These are phyloP conservation scores for Sebastes melanostomus DNA, from an alignment of 2,797 vertebrate species.

Conservation along the genomic window DNA sequence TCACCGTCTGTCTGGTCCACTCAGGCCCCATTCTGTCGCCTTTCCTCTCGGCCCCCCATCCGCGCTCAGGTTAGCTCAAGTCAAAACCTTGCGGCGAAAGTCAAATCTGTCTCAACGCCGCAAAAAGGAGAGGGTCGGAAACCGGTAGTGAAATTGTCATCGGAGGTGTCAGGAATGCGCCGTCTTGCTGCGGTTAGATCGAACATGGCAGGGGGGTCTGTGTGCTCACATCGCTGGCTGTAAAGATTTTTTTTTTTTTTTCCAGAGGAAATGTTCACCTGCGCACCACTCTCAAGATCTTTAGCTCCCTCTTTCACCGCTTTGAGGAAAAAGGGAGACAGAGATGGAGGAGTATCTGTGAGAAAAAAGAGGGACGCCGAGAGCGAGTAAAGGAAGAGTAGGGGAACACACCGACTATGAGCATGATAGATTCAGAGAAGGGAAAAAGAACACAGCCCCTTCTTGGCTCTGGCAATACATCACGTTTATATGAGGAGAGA, in stretches of 20 bases:
- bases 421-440: constrained; percentile 60
- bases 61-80: constrained; percentile 63
- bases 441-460: constrained; percentile 45
- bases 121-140: constrained; percentile 25
- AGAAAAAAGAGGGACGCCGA: constrained; percentile 20
- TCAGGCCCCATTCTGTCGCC: constrained; percentile 41
- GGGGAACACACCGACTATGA: constrained; percentile 17
- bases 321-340: constrained; percentile 2
- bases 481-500: constrained; percentile 58
- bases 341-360: constrained; percentile 22
- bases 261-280: constrained; percentile 20
- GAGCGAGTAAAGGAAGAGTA: constrained; percentile 12
- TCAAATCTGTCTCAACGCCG: constrained; percentile 50
- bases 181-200: constrained; percentile 32
- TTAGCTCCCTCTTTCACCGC: background rate
- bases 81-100: constrained; percentile 63
- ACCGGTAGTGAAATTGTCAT: constrained; percentile 52
- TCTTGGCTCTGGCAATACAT: constrained; percentile 64
- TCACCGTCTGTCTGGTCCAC: constrained; percentile 59
- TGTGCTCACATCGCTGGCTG: constrained; percentile 50
- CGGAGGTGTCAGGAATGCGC: constrained; percentile 53
- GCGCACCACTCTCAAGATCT: background rate
- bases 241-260: background rate
- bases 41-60: constrained; percentile 48
- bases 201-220: constrained; percentile 43